Percentiles rank a stretch among this genome's conserved stretches.
Conservation (phyloP, 1,140 invertebrate species). For the Camponotus vicinus region DNA sequence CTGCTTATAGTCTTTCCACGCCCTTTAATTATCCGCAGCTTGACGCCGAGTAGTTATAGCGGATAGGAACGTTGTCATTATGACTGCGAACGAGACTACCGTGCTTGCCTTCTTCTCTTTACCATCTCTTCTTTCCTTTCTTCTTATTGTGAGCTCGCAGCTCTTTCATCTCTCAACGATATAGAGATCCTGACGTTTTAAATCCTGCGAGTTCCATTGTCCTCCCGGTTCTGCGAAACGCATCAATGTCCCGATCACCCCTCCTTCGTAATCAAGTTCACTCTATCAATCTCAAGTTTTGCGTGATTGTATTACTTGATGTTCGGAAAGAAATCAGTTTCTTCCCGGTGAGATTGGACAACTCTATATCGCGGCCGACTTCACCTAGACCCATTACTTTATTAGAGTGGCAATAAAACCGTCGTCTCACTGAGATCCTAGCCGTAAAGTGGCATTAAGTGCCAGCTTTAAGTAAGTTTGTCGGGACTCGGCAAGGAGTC, state of each 20-base stretch:
- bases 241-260: conserved; percentile 20
- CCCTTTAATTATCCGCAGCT: conserved; percentile 73
- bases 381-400: conserved; percentile 48
- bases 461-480: conserved; percentile 4
- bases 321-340: neutral
- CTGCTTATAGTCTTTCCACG: conserved; percentile 64
- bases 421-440: conserved; percentile 19
- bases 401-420: conserved; percentile 45
- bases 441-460: conserved; percentile 44
- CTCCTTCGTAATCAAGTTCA: conserved; percentile 30
- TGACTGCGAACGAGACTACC: conserved; percentile 46
- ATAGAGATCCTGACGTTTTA: conserved; percentile 57
- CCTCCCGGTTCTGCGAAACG: conserved; percentile 61
- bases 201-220: conserved; percentile 55
- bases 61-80: conserved; percentile 68
- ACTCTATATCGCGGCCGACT: conserved; percentile 16
- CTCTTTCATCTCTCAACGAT: conserved; percentile 32
- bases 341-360: conserved; percentile 17
- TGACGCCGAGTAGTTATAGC: conserved; percentile 47
- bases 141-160: conserved; percentile 30
- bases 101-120: neutral
- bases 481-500: conserved; percentile 14
- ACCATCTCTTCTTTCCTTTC: conserved; percentile 1
- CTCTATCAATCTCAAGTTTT: too few relatives aligned
- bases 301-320: too few relatives aligned